Evolutionary conservation across 2,888 invertebrate species (phyloP).

Genomic region (Dicranocentrus wangi): DNA sequence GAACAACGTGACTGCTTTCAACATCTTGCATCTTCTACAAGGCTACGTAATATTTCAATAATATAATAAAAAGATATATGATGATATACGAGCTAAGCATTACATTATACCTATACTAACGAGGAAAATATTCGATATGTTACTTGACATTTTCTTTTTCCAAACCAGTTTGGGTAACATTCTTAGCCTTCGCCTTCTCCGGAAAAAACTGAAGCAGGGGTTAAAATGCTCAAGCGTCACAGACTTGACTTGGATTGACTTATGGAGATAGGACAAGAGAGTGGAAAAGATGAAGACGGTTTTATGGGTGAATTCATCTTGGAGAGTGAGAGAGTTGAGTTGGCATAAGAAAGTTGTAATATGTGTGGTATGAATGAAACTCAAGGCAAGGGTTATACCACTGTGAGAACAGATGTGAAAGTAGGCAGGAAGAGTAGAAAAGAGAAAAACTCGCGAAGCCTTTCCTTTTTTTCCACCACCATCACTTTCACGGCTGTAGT

Average conservation of each 20-base stretch:
- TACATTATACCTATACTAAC: too few species aligned
- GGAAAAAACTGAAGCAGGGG: constrained; percentile 43
- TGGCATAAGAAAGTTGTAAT: constrained; percentile 55
- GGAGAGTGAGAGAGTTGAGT: constrained; percentile 50
- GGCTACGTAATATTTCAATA: constrained; percentile 8
- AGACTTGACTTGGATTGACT: constrained; percentile 59
- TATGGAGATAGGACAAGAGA: constrained; percentile 62
- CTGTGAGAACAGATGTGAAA: constrained; percentile 49
- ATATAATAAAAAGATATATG: neutral
- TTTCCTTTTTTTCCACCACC: constrained; percentile 26
- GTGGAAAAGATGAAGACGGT: constrained; percentile 62
- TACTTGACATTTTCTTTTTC: neutral
- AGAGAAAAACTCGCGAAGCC: constrained; percentile 45
- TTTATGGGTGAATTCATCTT: constrained; percentile 67
- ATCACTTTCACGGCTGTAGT: neutral
- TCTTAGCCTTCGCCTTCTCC: constrained; percentile 17
- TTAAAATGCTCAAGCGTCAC: constrained; percentile 53
- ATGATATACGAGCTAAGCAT: too few species aligned
- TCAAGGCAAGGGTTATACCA: constrained; percentile 24
- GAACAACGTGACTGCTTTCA: constrained; percentile 19
- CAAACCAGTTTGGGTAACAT: too few species aligned
- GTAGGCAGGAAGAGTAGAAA: constrained; percentile 36
- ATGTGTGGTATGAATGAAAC: constrained; percentile 42
- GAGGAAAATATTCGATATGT: constrained; percentile 17
- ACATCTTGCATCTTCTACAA: neutral